phyloP scores from a whole-genome alignment of 2,113 vertebrate genomes.

The Pavo muticus region DNA sequence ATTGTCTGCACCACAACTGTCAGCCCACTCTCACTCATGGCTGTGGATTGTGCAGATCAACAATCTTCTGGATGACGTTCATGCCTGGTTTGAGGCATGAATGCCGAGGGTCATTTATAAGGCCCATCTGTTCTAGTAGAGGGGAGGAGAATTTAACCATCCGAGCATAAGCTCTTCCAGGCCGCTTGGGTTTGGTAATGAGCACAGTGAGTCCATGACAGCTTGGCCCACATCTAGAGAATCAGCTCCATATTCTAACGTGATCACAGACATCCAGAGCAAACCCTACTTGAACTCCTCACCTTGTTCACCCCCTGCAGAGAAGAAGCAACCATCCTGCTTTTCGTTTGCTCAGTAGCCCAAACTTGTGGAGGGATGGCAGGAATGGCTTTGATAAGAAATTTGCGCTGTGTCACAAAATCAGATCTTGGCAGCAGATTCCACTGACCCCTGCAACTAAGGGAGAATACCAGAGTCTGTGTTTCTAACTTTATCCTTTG shows the following conservation, averaged over 20 bases:
- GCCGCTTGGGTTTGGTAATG: not conserved
- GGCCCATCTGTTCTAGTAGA: not conserved
- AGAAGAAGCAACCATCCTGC: not conserved
- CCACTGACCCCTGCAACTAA: conserved; percentile 33
- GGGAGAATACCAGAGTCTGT: not conserved
- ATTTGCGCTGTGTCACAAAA: not conserved
- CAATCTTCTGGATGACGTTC: not conserved
- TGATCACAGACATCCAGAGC: not conserved
- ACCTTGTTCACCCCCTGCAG: not conserved
- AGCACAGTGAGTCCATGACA: not conserved
- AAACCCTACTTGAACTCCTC: not conserved
- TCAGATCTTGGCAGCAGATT: conserved; percentile 15
- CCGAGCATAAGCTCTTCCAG: not conserved
- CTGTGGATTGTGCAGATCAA: not conserved
- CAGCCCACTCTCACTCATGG: not conserved
- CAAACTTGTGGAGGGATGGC: not conserved
- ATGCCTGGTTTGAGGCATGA: not conserved
- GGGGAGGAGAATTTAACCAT: not conserved
- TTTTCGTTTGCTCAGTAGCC: not conserved
- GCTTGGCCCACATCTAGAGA: not conserved
- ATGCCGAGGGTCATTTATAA: not conserved
- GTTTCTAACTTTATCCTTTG: conserved; percentile 1
- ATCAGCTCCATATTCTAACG: not conserved
- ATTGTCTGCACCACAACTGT: not conserved
- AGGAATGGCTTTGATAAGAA: conserved; percentile 10